Evolutionary conservation across 2,797 vertebrate genomes (phyloP), one percentile per base, ranked within the genome.

Genomic region (Oophaga sylvatica): DNA sequence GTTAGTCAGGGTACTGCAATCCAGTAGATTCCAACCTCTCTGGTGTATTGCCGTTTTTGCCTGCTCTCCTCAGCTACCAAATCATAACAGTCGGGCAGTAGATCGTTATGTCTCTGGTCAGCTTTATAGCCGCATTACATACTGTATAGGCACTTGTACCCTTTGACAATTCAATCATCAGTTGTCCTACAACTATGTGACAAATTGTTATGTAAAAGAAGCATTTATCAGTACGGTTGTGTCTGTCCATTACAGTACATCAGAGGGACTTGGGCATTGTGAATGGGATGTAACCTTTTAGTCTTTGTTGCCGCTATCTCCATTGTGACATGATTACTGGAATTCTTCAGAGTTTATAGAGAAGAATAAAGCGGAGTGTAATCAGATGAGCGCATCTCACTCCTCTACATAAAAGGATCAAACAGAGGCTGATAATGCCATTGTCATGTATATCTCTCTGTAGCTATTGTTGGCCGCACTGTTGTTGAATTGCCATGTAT

Each of bases 331-430:
- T 80, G 75, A 89, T 86, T 86, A 78, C 67, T 70, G 22, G 81
- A 89, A 89, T 89, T 80, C 83, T 75, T 60, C 70, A 76, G 57
- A 80, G 83, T 12, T 79, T 80, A 83, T 70, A 26, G 53, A 48
- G 15, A 85, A 77, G 81, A 63, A 85, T 75, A 31, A 56, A 83
- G 76, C 78, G 29, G 59, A 29, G 41, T 86, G 68, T 82, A 86
- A 89, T 82, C 70, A 75, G 71, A 85, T 86, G 84, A 86, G 60
- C 71, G 65, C 77, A 80, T 85, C 68, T 77, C 83, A 89, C 83
- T 82, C 29, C 80, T 86, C 83, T 29, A 17, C 56, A 86, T 59
- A 82, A 86, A 80, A 45, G 87, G 79, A 89, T 86, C 70, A 85
- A 81, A 86, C 60, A 62, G 70, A 78, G 59, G 22, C 35, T 31